Base-by-base conservation (phyloP, 2,113 vertebrate species). In the Siniperca chuatsi region DNA sequence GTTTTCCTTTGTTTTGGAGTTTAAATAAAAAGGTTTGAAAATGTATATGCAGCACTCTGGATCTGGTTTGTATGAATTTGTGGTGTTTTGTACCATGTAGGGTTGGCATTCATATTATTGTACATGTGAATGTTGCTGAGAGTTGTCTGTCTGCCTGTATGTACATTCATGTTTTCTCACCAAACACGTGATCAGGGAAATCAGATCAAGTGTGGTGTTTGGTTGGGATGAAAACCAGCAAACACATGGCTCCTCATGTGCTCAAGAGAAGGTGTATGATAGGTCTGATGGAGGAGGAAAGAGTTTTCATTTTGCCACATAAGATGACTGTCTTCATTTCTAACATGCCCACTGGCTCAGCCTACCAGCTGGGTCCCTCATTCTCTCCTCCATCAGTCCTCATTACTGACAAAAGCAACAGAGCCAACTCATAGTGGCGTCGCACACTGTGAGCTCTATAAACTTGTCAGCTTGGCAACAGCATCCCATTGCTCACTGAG, bases 311-410 rank as follows among this genome's bases (percentile, higher is more conserved):
- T 57, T 21, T 48, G 25, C 66, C 68, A 37, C 61, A 40, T 29
- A 23, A 65, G 57, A 78, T 21, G 61, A 23, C 76, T 11, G 29
- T 82, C 77, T 67, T 48, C 75, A 82, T 89, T 85, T 82, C 58
- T 58, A 55, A 71, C 74, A n/a, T 42, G 52, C 68, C 70, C 55
- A 35, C n/a, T 8, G 4, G 62, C 62, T 76, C 70, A 10, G 75
- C n/a, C 77, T 9, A 70, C 84, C 88, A 88, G 85, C 92, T 91
- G 77, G 65, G 80, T 52, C 68, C 67, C 78, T 75, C 54, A 18
- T 77, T 54, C 80, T 73, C 89, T 77, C 77, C 82, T 74, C 80
- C 60, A 83, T 91, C 89, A 80, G 78, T 86, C 76, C 42, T 92
- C 71, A 87, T 92, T 81, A 92, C 73, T 8, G 48, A 66, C 58